A percentile compares a stretch with the other conserved stretches of the same genome.
These are phyloP conservation scores for Porites lobata DNA, from an alignment of 92 coral and sea anemone genomes.

Conservation along the genomic window DNA sequence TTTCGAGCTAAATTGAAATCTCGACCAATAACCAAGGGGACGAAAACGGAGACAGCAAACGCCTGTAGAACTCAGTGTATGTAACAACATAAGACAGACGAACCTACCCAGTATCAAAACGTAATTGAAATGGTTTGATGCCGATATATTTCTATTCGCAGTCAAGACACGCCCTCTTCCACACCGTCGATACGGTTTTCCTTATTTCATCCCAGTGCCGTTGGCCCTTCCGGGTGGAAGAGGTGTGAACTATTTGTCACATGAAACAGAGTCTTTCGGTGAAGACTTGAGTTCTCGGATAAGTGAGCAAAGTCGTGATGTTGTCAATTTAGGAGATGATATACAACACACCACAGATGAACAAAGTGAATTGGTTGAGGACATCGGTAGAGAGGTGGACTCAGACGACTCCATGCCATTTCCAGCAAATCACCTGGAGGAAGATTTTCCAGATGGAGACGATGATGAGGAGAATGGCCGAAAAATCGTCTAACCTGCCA, in stretches of 20 bases:
- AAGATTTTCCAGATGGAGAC: constrained; percentile 22
- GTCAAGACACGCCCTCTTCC: constrained; percentile 11
- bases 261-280: constrained; percentile 75
- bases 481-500: background rate
- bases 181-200: background rate
- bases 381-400: constrained; percentile 80
- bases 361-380: constrained; percentile 66
- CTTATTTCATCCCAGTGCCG: constrained; percentile 61
- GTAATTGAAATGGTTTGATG: background rate
- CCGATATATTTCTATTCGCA: background rate
- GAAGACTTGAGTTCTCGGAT: constrained; percentile 82
- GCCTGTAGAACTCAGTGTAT: no score
- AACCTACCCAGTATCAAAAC: no score
- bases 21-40: no score
- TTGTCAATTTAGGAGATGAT: constrained; percentile 71
- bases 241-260: constrained; percentile 77
- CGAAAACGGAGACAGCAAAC: no score
- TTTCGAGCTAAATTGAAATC: no score
- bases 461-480: constrained; percentile 38
- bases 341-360: constrained; percentile 62
- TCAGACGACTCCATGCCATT: constrained; percentile 54
- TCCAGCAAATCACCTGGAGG: constrained; percentile 32
- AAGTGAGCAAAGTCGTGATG: constrained; percentile 58
- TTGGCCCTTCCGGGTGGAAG: constrained; percentile 76
- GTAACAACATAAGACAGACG: background rate